Conservation (phyloP, 1,140 invertebrate genomes). For the Campoletis sonorensis region DNA sequence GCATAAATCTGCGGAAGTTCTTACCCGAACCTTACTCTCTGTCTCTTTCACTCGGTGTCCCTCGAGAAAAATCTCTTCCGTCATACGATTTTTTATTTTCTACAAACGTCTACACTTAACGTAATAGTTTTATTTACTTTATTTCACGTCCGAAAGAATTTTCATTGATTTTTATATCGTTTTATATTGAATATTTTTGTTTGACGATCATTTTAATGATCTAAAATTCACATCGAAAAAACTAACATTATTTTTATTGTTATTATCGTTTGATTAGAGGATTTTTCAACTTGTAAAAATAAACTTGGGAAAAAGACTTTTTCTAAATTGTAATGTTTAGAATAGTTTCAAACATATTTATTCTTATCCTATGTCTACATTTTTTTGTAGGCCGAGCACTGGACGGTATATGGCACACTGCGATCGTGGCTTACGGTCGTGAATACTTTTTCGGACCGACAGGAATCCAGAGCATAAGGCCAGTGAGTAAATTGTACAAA, state of each 20-base stretch:
- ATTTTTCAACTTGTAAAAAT: background rate
- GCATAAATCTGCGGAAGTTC: conserved; percentile 32
- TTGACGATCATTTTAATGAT: too few species aligned
- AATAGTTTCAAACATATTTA: background rate
- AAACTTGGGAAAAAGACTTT: too few species aligned
- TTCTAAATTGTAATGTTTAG: too few species aligned
- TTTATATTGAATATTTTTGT: background rate
- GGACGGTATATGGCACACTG: conserved; percentile 93
- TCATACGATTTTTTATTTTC: background rate
- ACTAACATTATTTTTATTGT: background rate
- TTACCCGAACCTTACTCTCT: background rate
- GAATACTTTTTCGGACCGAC: conserved; percentile 92
- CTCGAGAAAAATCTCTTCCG: background rate
- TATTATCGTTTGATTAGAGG: too few species aligned
- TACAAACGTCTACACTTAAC: background rate
- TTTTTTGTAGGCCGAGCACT: conserved; percentile 82
- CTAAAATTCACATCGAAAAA: background rate
- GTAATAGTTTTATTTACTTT: too few species aligned
- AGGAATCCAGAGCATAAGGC: conserved; percentile 87
- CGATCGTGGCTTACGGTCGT: conserved; percentile 88
- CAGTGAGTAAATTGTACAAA: conserved; percentile 80
- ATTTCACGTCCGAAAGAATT: too few species aligned
- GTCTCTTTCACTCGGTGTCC: background rate
- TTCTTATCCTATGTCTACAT: conserved; percentile 18
- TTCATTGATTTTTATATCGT: background rate